Percentiles rank a stretch among this genome's conserved stretches.
phyloP scores from a whole-genome alignment of 2,888 invertebrate species.

The Hydrotaea cyrtoneurina region DNA sequence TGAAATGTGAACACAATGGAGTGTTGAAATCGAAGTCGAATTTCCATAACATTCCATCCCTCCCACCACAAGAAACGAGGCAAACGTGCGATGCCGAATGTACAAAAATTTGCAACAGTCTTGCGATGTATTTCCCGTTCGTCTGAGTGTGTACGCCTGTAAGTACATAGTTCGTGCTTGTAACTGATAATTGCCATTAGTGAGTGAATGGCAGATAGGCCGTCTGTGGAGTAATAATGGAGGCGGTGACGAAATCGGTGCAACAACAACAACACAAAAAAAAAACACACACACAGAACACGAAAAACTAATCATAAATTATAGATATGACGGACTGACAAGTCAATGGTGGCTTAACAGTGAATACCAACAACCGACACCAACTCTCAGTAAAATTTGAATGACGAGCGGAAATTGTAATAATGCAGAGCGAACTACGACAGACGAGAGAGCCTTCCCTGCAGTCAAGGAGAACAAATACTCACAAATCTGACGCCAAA shows the following conservation, averaged over 20 bases:
- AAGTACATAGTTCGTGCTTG: slow-evolving; percentile 24
- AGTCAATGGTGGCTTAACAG: slow-evolving; percentile 1
- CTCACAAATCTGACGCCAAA: slow-evolving; percentile 13
- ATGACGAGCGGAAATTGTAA: slow-evolving; percentile 37
- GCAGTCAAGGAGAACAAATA: background rate
- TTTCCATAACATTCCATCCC: background rate
- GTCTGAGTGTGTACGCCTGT: background rate
- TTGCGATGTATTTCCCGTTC: background rate
- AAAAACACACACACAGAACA: slow-evolving; percentile 16
- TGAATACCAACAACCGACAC: background rate
- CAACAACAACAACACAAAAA: slow-evolving; percentile 1
- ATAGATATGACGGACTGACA: slow-evolving; percentile 23
- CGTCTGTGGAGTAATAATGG: background rate
- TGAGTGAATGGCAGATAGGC: background rate
- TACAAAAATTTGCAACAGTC: slow-evolving; percentile 7
- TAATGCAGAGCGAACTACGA: slow-evolving; percentile 2
- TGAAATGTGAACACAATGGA: no score
- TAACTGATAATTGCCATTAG: slow-evolving; percentile 39
- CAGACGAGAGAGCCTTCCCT: background rate
- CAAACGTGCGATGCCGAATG: background rate
- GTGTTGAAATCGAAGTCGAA: background rate
- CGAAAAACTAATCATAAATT: slow-evolving; percentile 27
- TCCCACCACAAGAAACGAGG: background rate
- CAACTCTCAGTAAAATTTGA: background rate
- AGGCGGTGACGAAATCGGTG: slow-evolving; percentile 32